Percentiles rank a stretch among this genome's conserved stretches.
These are phyloP conservation scores for Acronicta aceris DNA, from an alignment of 2,888 invertebrate genomes.

Conservation along the genomic window DNA sequence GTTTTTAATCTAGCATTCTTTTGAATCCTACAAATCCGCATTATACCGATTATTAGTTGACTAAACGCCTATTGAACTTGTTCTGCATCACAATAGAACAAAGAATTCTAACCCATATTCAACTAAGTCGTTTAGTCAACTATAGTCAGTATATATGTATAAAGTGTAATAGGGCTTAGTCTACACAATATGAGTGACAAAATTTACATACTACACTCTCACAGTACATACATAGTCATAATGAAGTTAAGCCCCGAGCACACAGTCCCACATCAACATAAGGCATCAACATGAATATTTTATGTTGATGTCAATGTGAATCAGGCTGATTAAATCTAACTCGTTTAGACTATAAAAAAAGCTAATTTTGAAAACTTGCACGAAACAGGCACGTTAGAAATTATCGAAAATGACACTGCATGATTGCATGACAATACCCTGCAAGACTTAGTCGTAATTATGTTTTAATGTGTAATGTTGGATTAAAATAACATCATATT, in stretches of 20 bases:
- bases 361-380: conserved; percentile 41
- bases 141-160: conserved; percentile 22
- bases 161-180: conserved; percentile 55
- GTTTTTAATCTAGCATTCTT: conserved; percentile 53
- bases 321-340: conserved; percentile 26
- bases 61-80: conserved; percentile 8
- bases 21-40: conserved; percentile 43
- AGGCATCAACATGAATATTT: conserved; percentile 22
- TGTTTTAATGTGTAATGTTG: conserved; percentile 43
- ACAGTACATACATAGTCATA: conserved; percentile 50
- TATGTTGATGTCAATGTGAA: conserved; percentile 18
- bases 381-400: conserved; percentile 44
- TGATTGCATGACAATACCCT: conserved; percentile 74
- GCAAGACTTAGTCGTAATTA: conserved; percentile 59
- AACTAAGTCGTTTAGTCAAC: conserved; percentile 32
- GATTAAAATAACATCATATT: conserved; percentile 31
- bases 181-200: conserved; percentile 60
- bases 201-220: conserved; percentile 55
- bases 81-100: not conserved
- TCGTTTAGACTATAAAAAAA: conserved; percentile 32
- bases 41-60: conserved; percentile 25
- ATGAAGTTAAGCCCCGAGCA: conserved; percentile 39
- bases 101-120: not conserved
- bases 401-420: conserved; percentile 52
- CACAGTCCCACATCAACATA: conserved; percentile 44